phyloP scores from a whole-genome alignment of 53 echinoderm and acorn worm species.

The Astropecten irregularis region DNA sequence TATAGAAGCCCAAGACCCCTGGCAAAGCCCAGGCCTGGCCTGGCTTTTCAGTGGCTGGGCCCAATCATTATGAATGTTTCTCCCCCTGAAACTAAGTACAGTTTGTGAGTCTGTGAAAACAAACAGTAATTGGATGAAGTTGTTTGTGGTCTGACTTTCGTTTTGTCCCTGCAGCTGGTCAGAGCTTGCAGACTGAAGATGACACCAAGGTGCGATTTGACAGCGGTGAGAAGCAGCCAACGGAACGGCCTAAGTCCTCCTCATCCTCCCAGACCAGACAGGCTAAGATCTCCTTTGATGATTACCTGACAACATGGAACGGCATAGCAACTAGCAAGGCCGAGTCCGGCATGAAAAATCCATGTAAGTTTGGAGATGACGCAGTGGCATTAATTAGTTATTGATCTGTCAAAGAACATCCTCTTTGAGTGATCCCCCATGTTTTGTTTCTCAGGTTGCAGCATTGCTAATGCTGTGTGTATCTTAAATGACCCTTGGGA shows the following conservation, averaged over 20 bases:
- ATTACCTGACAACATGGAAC: slow-evolving; percentile 92
- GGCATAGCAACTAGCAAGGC: slow-evolving; percentile 94
- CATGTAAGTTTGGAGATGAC: slow-evolving; percentile 79
- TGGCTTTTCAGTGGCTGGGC: too few species aligned
- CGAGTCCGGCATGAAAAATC: slow-evolving; percentile 81
- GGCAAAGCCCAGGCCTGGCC: too few species aligned
- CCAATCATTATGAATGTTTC: too few species aligned
- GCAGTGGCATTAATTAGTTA: not conserved
- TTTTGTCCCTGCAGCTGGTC: slow-evolving; percentile 59
- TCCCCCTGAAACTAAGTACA: too few species aligned
- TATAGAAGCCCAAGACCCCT: too few species aligned
- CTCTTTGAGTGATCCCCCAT: too few species aligned
- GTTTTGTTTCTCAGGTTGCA: too few species aligned
- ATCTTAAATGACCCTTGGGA: too few species aligned
- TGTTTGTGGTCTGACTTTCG: too few species aligned
- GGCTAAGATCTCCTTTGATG: slow-evolving; percentile 83
- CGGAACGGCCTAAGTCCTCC: not conserved
- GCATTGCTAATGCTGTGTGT: too few species aligned
- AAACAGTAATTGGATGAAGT: too few species aligned
- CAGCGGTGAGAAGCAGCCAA: not conserved
- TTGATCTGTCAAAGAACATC: not conserved
- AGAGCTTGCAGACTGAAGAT: slow-evolving; percentile 29
- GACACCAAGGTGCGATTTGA: not conserved
- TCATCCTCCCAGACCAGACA: slow-evolving; percentile 21
- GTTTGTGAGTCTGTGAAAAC: too few species aligned